phyloP scores from a whole-genome alignment of 1,140 invertebrate genomes.

The Nephila pilipes region DNA sequence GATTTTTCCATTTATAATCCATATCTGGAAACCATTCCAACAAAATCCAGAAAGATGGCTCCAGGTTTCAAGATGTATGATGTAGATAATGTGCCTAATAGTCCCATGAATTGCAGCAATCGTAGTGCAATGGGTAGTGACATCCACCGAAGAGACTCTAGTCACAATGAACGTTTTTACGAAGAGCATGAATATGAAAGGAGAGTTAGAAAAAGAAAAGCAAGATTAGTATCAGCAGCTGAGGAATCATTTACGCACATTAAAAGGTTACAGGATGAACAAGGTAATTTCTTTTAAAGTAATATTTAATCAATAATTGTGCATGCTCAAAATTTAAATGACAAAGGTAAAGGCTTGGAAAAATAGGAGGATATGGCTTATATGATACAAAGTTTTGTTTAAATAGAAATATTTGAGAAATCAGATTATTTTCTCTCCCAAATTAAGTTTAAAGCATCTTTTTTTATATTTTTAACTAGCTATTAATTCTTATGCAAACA shows the following conservation, averaged over 20 bases:
- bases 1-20: slow-evolving; percentile 98
- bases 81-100: slow-evolving; percentile 87
- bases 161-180: slow-evolving; percentile 98
- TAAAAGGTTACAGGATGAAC: slow-evolving; percentile 84
- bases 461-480: no score
- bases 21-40: slow-evolving; percentile 93
- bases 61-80: slow-evolving; percentile 86
- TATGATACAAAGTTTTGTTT: no score
- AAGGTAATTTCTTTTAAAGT: slow-evolving; percentile 79
- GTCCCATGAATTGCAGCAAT: slow-evolving; percentile 82
- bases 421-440: no score
- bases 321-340: no score
- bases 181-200: slow-evolving; percentile 98
- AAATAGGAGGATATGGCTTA: no score
- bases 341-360: no score
- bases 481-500: no score
- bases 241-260: slow-evolving; percentile 99
- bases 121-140: slow-evolving; percentile 84
- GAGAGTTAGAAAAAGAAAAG: slow-evolving; percentile 93
- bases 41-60: slow-evolving; percentile 82
- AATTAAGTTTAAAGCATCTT: no score
- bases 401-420: no score
- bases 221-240: slow-evolving; percentile 93
- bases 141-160: slow-evolving; percentile 70
- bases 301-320: no score